phyloP scores from a whole-genome alignment of 2,888 invertebrate genomes.

The Zonitis immaculata region DNA sequence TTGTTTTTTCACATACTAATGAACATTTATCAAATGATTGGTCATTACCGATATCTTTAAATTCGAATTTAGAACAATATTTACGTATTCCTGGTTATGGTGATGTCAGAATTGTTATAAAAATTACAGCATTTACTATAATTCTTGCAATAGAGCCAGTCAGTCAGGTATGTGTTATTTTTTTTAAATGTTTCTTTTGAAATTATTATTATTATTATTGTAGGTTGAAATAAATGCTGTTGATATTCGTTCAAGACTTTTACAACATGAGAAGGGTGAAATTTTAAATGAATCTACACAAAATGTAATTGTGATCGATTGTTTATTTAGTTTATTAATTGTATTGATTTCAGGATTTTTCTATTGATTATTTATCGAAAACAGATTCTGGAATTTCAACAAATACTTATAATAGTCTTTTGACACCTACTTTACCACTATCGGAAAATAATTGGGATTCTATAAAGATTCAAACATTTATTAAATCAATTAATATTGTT shows the following conservation, averaged over 20 bases:
- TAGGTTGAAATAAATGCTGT: slow-evolving; percentile 73
- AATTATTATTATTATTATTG: slow-evolving; percentile 27
- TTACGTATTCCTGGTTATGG: slow-evolving; percentile 57
- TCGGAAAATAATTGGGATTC: slow-evolving; percentile 19
- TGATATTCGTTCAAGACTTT: slow-evolving; percentile 69
- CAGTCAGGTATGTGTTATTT: slow-evolving; percentile 51
- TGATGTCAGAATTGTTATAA: slow-evolving; percentile 55
- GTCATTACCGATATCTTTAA: slow-evolving; percentile 52
- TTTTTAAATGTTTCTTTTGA: too few species aligned
- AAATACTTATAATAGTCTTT: slow-evolving; percentile 18
- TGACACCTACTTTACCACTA: slow-evolving; percentile 29
- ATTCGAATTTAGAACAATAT: slow-evolving; percentile 54
- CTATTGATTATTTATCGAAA: background rate
- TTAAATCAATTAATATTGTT: slow-evolving; percentile 49
- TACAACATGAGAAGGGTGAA: slow-evolving; percentile 38
- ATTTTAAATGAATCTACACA: background rate
- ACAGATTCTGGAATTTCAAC: background rate
- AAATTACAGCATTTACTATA: slow-evolving; percentile 52
- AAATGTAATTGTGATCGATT: background rate
- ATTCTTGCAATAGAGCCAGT: slow-evolving; percentile 54
- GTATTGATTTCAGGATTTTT: background rate
- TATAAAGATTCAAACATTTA: slow-evolving; percentile 41
- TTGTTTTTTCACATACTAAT: slow-evolving; percentile 33
- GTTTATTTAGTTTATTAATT: background rate
- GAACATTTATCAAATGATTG: slow-evolving; percentile 38